Conservation (phyloP, 2,888 invertebrate genomes). For the Philereme transversata region DNA sequence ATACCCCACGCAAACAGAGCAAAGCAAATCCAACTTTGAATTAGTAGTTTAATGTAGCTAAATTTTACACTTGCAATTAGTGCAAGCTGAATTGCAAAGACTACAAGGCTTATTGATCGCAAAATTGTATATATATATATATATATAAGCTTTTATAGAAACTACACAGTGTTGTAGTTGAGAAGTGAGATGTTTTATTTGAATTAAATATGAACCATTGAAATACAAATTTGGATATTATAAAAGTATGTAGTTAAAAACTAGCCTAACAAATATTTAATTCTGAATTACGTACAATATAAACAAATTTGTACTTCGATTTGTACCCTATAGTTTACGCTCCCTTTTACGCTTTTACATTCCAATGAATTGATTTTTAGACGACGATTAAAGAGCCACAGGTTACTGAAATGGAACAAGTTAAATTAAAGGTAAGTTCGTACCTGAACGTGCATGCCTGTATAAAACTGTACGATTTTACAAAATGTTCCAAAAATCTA, state of each 20-base stretch:
- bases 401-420: slow-evolving; percentile 61
- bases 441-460: slow-evolving; percentile 43
- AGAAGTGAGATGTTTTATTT: slow-evolving; percentile 7
- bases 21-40: slow-evolving; percentile 17
- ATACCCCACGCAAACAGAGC: slow-evolving; percentile 17
- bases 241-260: too few relatives aligned
- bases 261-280: too few relatives aligned
- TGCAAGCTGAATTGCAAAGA: slow-evolving; percentile 18
- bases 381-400: slow-evolving; percentile 69
- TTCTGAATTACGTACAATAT: neutral
- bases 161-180: slow-evolving; percentile 36
- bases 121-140: slow-evolving; percentile 6
- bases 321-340: slow-evolving; percentile 30
- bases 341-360: slow-evolving; percentile 59
- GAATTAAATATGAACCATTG: slow-evolving; percentile 12
- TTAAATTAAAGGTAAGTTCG: slow-evolving; percentile 77
- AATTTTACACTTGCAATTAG: slow-evolving; percentile 12
- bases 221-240: slow-evolving; percentile 28
- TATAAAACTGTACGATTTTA: slow-evolving; percentile 15
- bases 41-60: slow-evolving; percentile 8
- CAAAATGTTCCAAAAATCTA: slow-evolving; percentile 7
- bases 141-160: slow-evolving; percentile 23
- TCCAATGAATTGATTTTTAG: slow-evolving; percentile 70
- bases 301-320: slow-evolving; percentile 31
- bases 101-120: slow-evolving; percentile 23